A percentile compares a stretch with the other conserved stretches of the same genome.
These are phyloP conservation scores for Hecatera dysodea DNA, from an alignment of 2,888 invertebrate genomes.

Conservation along the genomic window DNA sequence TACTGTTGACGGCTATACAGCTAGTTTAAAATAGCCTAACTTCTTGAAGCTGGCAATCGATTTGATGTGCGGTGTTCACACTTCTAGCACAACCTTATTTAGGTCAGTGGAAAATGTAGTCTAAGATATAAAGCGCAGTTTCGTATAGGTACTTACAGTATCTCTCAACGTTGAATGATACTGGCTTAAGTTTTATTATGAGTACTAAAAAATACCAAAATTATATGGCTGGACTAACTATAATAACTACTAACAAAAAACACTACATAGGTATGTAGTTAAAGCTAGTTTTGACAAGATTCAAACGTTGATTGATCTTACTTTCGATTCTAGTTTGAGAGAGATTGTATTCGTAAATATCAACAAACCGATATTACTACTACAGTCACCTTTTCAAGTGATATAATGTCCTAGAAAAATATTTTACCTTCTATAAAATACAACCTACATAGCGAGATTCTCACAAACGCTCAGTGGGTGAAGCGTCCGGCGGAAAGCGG, in stretches of 20 bases:
- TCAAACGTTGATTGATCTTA: no score
- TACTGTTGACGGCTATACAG: neutral
- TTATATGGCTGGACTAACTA: no score
- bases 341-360: neutral
- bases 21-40: conserved; percentile 8
- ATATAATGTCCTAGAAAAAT: neutral
- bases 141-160: neutral
- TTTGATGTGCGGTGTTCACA: conserved; percentile 20
- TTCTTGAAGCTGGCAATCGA: conserved; percentile 33
- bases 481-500: conserved; percentile 28
- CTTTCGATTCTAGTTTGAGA: no score
- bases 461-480: conserved; percentile 7
- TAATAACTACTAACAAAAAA: no score
- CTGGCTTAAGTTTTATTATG: neutral
- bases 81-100: conserved; percentile 29
- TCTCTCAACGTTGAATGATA: neutral
- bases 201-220: neutral
- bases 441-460: conserved; percentile 8
- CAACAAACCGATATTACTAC: neutral
- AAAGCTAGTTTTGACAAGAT: no score
- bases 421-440: neutral
- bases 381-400: neutral
- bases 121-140: neutral
- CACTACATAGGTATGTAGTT: no score
- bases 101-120: conserved; percentile 25